Percentiles rank a stretch among this genome's conserved stretches.
Conservation (phyloP, 2,888 invertebrate genomes). For the Scaptomyza tumidula region DNA sequence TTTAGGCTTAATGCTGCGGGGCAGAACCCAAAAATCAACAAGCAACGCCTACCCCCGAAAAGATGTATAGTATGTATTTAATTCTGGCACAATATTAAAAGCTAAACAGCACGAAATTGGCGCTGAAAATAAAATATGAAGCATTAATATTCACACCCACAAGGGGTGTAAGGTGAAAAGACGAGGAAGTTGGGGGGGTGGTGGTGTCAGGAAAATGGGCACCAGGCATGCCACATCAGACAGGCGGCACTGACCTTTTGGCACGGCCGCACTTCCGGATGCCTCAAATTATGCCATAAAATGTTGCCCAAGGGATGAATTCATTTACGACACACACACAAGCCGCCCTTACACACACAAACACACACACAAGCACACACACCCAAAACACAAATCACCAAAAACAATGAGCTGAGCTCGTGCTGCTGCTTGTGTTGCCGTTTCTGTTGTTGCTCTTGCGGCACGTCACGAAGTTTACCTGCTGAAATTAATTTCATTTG, state of each 20-base stretch:
- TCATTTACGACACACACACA: constrained; percentile 66
- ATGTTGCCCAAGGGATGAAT: constrained; percentile 78
- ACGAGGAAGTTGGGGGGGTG: background rate
- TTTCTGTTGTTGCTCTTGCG: constrained; percentile 25
- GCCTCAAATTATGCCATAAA: constrained; percentile 79
- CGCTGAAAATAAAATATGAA: constrained; percentile 77
- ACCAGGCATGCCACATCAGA: constrained; percentile 66
- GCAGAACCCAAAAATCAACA: constrained; percentile 64
- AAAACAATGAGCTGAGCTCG: constrained; percentile 72
- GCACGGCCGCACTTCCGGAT: constrained; percentile 72
- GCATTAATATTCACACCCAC: constrained; percentile 78
- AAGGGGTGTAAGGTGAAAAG: constrained; percentile 27
- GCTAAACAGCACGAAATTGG: constrained; percentile 69
- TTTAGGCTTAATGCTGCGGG: constrained; percentile 27
- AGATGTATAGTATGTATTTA: constrained; percentile 11
- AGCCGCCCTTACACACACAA: constrained; percentile 29
- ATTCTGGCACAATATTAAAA: constrained; percentile 59
- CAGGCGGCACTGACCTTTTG: constrained; percentile 68
- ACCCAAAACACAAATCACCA: constrained; percentile 70
- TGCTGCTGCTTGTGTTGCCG: constrained; percentile 16
- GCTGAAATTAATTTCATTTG: constrained; percentile 78
- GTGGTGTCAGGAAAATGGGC: constrained; percentile 42
- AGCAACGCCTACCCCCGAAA: constrained; percentile 31
- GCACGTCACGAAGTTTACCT: constrained; percentile 74
- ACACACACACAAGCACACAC: constrained; percentile 10